Conservation (phyloP, 2,888 invertebrate genomes). For the Epistrophella euchroma region DNA sequence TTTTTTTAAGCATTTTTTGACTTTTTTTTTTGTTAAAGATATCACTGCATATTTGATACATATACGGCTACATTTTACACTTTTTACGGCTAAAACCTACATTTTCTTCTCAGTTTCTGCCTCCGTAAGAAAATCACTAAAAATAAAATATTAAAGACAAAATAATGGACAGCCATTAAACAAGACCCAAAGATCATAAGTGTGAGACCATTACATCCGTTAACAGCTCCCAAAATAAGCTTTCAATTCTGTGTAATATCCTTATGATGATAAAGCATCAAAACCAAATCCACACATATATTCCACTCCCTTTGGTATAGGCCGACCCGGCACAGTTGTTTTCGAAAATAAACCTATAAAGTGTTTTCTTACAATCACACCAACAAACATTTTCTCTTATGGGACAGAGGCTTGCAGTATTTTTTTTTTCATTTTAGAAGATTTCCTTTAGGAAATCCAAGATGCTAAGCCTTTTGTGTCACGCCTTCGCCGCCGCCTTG, state of each 20-base stretch:
- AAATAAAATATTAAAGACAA: neutral
- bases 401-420: neutral
- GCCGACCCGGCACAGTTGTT: constrained; percentile 8
- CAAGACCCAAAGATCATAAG: neutral
- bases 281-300: neutral
- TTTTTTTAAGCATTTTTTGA: no score
- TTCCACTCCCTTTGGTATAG: neutral
- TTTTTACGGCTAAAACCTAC: neutral
- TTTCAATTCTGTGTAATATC: constrained; percentile 21
- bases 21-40: no score
- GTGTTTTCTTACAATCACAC: constrained; percentile 16
- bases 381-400: constrained; percentile 1
- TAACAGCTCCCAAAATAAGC: constrained; percentile 46
- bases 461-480: constrained; percentile 48
- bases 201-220: constrained; percentile 24
- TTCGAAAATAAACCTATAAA: constrained; percentile 41
- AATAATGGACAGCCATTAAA: neutral
- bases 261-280: constrained; percentile 28
- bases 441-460: constrained; percentile 60
- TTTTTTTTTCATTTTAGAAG: constrained; percentile 19
- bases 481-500: constrained; percentile 40
- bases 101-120: neutral
- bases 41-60: no score
- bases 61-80: no score
- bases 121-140: neutral